Evolutionary conservation across 2,797 vertebrate genomes (phyloP), one percentile per base, ranked within the genome.

Genomic region (Cryptoprocta ferox): DNA sequence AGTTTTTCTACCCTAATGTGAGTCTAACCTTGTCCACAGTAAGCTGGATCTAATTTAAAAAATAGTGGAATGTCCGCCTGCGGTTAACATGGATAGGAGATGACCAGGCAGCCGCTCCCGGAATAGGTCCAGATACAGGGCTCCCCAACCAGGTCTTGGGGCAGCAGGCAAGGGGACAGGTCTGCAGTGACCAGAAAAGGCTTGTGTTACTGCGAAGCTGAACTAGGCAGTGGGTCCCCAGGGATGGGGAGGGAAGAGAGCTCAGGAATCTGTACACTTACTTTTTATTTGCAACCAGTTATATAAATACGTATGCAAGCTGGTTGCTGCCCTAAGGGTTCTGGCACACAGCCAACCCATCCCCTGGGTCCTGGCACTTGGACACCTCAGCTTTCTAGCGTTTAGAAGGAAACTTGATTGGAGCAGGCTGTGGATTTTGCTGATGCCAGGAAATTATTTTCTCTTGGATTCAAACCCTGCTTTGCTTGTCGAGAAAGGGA

Each of bases 361-460:
- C 71, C 61, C 42, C 19, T 65, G 78, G 71, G 78, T 53, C 80
- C 75, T n/a, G 66, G 70, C 70, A 42, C 78, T 78, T 8, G 45
- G 93, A 84, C 0, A 1, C 68, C 71, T 92, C 19, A 3, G 75
- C 26, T 95, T 91, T 84, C 94, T 6, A 39, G 75, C 39, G 37
- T 68, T 95, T 96, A 94, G 96, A 97, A 83, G 78, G 45, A 63
- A 86, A 66, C n/a, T 42, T 48, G 92, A 87, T 73, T 95, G 91
- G 94, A 59, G 79, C 28, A 89, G 81, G 66, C 90, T 28, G 19
- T 89, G 76, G 76, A 80, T 87, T 81, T 82, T 70, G 73, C 84
- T 63, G 88, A 92, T 86, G 92, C 48, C 1, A 24, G 91, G 61
- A 97, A 88, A 76, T 87, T 42, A 92, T 53, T 96, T 93, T 89